A percentile compares a stretch with the other conserved stretches of the same genome.
Conservation (phyloP, 2,113 vertebrate genomes). For the Dipodomys ordii region DNA sequence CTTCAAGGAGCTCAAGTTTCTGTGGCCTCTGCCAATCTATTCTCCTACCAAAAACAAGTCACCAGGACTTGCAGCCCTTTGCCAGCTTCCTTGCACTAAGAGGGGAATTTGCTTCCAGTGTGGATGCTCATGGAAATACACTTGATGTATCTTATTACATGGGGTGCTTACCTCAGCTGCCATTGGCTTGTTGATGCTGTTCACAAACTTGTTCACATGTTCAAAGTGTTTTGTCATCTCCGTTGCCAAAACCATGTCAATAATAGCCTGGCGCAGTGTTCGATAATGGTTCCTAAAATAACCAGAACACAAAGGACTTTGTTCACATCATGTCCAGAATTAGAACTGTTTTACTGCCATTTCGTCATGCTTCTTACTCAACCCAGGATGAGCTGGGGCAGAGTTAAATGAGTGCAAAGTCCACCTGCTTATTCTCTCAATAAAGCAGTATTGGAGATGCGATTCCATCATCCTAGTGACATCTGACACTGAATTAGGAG, state of each 20-base stretch:
- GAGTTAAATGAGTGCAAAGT: neutral
- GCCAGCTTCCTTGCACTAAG: neutral
- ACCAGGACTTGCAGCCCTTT: neutral
- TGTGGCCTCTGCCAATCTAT: neutral
- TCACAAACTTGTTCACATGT: slow-evolving; percentile 98
- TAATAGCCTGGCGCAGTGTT: slow-evolving; percentile 95
- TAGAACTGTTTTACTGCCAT: neutral
- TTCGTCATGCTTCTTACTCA: neutral
- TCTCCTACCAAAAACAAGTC: neutral
- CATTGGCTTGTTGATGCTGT: slow-evolving; percentile 97
- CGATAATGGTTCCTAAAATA: slow-evolving; percentile 94
- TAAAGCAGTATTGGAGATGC: neutral
- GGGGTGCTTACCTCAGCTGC: slow-evolving; percentile 91
- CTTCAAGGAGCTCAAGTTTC: neutral
- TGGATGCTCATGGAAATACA: neutral
- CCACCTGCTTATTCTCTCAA: neutral
- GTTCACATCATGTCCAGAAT: slow-evolving; percentile 6
- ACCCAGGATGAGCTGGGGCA: neutral
- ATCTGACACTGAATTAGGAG: neutral
- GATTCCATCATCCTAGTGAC: neutral
- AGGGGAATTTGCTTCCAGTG: neutral
- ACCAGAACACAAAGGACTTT: slow-evolving; percentile 30
- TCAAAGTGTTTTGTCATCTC: slow-evolving; percentile 99
- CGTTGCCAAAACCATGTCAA: slow-evolving; percentile 98
- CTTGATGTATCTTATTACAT: slow-evolving; percentile 72